Percentiles rank a stretch among this genome's conserved stretches.
phyloP scores from a whole-genome alignment of 2,797 vertebrate species.

The Lophotriccus pileatus region DNA sequence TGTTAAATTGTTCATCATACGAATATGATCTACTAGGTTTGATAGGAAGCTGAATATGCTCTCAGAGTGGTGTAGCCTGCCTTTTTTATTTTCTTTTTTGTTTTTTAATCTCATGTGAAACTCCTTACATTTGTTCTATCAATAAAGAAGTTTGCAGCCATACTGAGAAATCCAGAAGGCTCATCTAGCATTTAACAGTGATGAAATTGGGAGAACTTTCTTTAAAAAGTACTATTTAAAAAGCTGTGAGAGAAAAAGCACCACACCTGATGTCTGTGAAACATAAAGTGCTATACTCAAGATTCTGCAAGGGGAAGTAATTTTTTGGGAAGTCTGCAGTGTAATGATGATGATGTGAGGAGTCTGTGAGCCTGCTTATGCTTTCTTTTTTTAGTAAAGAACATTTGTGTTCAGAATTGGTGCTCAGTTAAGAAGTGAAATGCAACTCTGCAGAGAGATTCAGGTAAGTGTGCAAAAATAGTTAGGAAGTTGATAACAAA shows the following conservation, averaged over 20 bases:
- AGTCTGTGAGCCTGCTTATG: neutral
- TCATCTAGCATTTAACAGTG: neutral
- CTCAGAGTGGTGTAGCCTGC: neutral
- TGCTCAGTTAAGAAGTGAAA: neutral
- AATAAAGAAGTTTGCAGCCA: neutral
- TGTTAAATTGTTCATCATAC: neutral
- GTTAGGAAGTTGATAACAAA: neutral
- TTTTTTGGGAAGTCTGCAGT: neutral
- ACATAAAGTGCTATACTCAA: neutral
- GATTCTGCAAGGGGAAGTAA: neutral
- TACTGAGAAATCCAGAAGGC: neutral
- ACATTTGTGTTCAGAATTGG: neutral
- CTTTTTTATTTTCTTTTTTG: accelerated
- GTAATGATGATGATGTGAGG: neutral
- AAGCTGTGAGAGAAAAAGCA: neutral
- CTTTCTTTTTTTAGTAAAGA: neutral
- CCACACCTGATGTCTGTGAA: neutral
- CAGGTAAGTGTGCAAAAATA: neutral
- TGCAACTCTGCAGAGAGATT: neutral
- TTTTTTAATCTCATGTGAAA: accelerated
- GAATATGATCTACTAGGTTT: neutral
- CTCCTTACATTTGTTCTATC: neutral
- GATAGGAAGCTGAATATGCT: neutral
- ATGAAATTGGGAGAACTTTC: neutral
- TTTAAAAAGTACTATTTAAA: neutral